Base-by-base conservation (phyloP, 2,113 vertebrate genomes). In the Phainopepla nitens region DNA sequence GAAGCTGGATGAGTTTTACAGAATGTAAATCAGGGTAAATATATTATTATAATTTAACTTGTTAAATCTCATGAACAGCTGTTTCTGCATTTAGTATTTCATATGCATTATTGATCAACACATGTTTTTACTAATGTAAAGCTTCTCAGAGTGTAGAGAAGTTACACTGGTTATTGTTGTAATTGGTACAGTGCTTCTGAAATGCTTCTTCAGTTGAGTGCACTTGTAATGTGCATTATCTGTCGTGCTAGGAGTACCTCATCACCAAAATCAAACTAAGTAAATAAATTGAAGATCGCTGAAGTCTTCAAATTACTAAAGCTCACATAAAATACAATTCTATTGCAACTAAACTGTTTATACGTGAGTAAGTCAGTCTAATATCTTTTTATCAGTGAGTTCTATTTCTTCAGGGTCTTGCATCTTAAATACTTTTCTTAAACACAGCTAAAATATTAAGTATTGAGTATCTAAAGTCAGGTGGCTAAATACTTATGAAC, bases 61-160 rank as follows among this genome's bases (percentile, higher is more conserved):
- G 91, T 77, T 96, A 90, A 86, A 96, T 89, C 96, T 97, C 83
- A 94, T 66, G 73, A 97, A 93, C 95, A 97, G 95, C 93, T 98
- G 96, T 82, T 97, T 89, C 56, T 83, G 9, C 28, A 7, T 68
- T 91, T 82, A 84, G 31, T 87, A 82, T 27, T 72, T 84, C 53
- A 27, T 72, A 89, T 89, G 36, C 57, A 57, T 97, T 97, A 91
- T 93, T 95, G 80, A 95, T 94, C 83, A 91, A 82, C 28, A 49
- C 28, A 78, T 47, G 44, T 9, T 89, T 94, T 94, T 92, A 53
- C 69, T 91, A 84, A 71, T 78, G 64, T 68, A 87, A 75, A 92
- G 84, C 36, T 93, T 95, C 35, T 49, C 13, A 83, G 51, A 90
- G 21, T 60, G 56, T 35, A 81, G n/a, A 89, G 89, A 91, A 94